A percentile compares a stretch with the other conserved stretches of the same genome.
Conservation (phyloP, 2,888 invertebrate genomes). For the Busseola fusca region DNA sequence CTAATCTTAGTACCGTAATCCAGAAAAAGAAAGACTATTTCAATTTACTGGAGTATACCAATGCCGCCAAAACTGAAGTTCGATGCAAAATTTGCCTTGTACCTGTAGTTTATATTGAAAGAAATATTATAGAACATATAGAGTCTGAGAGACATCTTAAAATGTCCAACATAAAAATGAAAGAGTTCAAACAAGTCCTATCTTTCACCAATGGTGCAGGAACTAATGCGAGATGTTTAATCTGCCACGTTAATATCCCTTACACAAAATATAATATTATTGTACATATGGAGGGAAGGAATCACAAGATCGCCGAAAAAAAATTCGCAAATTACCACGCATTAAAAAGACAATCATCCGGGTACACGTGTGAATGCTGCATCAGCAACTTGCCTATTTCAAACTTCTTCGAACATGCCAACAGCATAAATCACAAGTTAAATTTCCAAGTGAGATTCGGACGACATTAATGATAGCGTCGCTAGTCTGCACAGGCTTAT, state of each 20-base stretch:
- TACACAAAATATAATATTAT: neutral
- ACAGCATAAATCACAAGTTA: neutral
- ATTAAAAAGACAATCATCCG: neutral
- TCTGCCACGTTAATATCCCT: neutral
- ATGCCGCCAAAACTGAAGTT: neutral
- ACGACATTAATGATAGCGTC: neutral
- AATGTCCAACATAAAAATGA: neutral
- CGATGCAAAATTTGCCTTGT: conserved; percentile 30
- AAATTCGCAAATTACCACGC: conserved; percentile 4
- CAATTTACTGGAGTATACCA: neutral
- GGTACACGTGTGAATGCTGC: neutral
- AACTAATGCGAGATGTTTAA: neutral
- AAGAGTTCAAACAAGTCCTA: neutral
- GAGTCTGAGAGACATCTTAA: neutral
- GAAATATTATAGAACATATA: conserved; percentile 17
- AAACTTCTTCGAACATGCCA: conserved; percentile 3
- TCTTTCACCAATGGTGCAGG: neutral
- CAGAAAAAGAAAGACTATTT: neutral
- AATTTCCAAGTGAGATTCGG: neutral
- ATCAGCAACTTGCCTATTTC: rapidly evolving
- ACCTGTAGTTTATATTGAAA: neutral
- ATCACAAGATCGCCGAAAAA: neutral
- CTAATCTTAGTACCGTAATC: neutral
- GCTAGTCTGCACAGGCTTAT: neutral
- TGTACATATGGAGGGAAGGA: conserved; percentile 18